Evolutionary conservation across 2,797 vertebrate species (phyloP).

Genomic region (Telmatherina bonti): DNA sequence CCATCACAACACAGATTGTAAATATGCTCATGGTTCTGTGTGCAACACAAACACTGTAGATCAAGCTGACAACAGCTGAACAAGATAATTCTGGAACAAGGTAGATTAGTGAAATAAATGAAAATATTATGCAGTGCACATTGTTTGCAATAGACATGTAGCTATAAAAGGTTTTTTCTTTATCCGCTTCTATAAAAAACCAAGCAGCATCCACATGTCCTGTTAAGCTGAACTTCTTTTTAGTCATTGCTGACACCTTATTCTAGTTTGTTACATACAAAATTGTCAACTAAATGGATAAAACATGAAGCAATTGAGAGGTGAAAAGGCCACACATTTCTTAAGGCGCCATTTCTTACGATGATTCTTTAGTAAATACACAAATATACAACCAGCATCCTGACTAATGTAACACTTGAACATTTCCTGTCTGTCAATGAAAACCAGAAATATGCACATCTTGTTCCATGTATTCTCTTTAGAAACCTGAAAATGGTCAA

Average conservation of each 20-base stretch:
- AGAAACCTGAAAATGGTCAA: constrained; percentile 54
- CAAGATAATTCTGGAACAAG: constrained; percentile 23
- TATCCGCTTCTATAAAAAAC: constrained; percentile 13
- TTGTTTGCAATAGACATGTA: constrained; percentile 5
- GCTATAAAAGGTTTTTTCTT: constrained; percentile 3
- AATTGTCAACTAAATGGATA: constrained; percentile 13
- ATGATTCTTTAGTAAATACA: background rate
- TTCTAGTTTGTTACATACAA: constrained; percentile 6
- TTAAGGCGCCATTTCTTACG: constrained; percentile 25
- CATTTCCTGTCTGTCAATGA: constrained; percentile 21
- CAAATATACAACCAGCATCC: constrained; percentile 27
- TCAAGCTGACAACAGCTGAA: constrained; percentile 27
- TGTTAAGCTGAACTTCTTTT: background rate
- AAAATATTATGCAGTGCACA: constrained; percentile 16
- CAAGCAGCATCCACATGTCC: background rate
- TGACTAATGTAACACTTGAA: constrained; percentile 24
- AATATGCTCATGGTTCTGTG: constrained; percentile 39
- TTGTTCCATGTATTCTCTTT: constrained; percentile 60
- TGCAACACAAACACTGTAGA: constrained; percentile 27
- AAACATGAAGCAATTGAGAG: constrained; percentile 19
- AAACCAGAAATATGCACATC: constrained; percentile 63
- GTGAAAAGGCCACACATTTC: constrained; percentile 22
- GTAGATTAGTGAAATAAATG: background rate
- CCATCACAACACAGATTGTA: constrained; percentile 47
- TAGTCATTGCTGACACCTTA: constrained; percentile 17